phyloP scores from a whole-genome alignment of 2,113 vertebrate species.

The Centropus unirufus region DNA sequence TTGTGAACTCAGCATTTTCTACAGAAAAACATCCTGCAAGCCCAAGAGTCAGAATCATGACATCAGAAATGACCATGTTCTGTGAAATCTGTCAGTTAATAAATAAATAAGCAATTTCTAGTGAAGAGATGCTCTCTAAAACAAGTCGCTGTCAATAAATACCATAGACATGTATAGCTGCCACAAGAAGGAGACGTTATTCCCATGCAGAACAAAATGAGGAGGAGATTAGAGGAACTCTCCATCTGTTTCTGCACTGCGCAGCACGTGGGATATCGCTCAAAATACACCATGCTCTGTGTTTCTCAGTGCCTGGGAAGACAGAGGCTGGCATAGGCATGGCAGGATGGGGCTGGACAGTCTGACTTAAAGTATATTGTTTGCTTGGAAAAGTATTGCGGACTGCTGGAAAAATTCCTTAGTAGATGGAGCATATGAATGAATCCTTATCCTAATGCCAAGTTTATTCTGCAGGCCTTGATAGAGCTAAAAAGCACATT shows the following conservation, averaged over 20 bases:
- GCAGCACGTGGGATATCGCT: background rate
- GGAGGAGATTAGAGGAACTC: constrained; percentile 54
- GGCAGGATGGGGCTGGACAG: constrained; percentile 28
- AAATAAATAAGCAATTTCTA: background rate
- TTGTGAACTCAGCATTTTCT: background rate
- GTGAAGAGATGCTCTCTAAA: constrained; percentile 11
- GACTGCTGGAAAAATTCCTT: background rate
- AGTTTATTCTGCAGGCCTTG: constrained; percentile 23
- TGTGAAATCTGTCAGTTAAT: background rate
- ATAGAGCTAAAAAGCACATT: constrained; percentile 53
- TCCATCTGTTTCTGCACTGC: constrained; percentile 44
- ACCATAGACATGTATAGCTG: constrained; percentile 23
- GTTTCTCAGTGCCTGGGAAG: background rate
- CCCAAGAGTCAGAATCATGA: background rate
- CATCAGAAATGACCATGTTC: background rate
- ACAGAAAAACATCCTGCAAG: background rate
- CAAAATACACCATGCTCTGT: background rate
- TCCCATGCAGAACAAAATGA: background rate
- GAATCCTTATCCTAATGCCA: constrained; percentile 29
- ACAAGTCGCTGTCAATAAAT: constrained; percentile 12
- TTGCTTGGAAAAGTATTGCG: background rate
- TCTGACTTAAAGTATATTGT: background rate
- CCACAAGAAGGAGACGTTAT: constrained; percentile 25
- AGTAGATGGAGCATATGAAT: constrained; percentile 45
- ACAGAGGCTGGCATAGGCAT: background rate